Base-by-base conservation (phyloP, 2,113 vertebrate genomes). In the Larimichthys crocea region DNA sequence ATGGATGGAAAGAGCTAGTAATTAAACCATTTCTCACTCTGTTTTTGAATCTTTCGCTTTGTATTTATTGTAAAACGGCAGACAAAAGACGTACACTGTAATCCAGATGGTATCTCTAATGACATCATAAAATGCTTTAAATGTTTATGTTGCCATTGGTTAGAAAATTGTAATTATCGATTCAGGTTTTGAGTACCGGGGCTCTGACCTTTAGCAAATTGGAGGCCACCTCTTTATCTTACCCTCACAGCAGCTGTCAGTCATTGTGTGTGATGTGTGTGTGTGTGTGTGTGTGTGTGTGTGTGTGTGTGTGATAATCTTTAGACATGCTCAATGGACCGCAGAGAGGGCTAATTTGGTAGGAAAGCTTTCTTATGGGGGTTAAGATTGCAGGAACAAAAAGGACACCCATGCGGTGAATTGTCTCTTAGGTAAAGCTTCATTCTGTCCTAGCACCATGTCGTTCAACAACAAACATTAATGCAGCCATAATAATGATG, bases 131-230 rank as follows among this genome's bases (percentile, higher is more conserved):
- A 75, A 65, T 48, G 12, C 2, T 11, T 61, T 57, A 86, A 78
- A 63, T 7, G 20, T 67, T 53, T 35, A 42, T 64, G 46, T 81
- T 56, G 16, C 61, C 63, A 69, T 9, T 80, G 17, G 26, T 59
- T 68, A 65, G 44, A 71, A 84, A 63, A 70, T 85, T 64, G n/a
- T 40, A 68, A 81, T 40, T 87, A 87, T 71, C 79, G 84, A 91
- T 83, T 75, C 1, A n/a, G 59, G 26, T 50, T 86, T 65, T 81
- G 57, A 72, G 42, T 49, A 50, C 24, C 46, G 9, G 19, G 22
- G 65, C 31, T 72, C 71, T 91, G 83, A 92, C 83, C 79, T 93
- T 91, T 78, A n/a, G 59, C 57, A 82, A 88, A 90, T 85, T 87
- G 76, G 74, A 74, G 59, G 24, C 53, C 82, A 74, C 24, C 62